Evolutionary conservation across 2,113 vertebrate genomes (phyloP).

Genomic region (Craseonycteris thonglongyai): DNA sequence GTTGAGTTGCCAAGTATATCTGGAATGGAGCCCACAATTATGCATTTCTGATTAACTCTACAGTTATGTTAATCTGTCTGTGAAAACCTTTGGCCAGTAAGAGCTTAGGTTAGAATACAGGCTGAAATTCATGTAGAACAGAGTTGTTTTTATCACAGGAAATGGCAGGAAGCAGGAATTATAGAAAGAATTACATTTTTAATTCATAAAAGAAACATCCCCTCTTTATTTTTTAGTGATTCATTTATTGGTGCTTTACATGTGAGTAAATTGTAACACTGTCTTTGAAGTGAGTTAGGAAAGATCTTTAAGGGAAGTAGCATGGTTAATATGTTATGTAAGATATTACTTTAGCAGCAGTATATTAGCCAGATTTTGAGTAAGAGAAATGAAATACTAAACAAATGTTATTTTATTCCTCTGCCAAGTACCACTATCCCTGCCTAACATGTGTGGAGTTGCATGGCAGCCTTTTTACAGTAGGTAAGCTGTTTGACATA

Average conservation of each 20-base stretch:
- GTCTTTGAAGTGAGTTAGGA: neutral
- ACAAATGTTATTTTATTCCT: neutral
- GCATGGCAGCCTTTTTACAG: neutral
- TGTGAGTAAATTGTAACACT: neutral
- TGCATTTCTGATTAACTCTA: neutral
- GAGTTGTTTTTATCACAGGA: neutral
- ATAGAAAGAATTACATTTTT: neutral
- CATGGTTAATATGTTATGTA: neutral
- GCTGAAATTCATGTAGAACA: neutral
- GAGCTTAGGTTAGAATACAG: neutral
- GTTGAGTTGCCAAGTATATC: neutral
- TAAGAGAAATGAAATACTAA: constrained; percentile 1
- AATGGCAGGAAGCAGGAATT: neutral
- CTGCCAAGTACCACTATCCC: neutral
- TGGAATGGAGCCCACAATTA: neutral
- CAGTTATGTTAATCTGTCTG: neutral
- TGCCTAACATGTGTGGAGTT: neutral
- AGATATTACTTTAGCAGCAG: constrained; percentile 20
- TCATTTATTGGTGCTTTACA: neutral
- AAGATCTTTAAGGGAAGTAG: neutral
- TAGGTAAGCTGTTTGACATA: constrained; percentile 26
- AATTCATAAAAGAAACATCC: neutral
- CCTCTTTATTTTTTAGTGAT: neutral
- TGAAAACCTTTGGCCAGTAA: neutral
- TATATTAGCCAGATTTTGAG: neutral